Conservation (phyloP, 1,140 invertebrate species). For the Brachionus calyciflorus region DNA sequence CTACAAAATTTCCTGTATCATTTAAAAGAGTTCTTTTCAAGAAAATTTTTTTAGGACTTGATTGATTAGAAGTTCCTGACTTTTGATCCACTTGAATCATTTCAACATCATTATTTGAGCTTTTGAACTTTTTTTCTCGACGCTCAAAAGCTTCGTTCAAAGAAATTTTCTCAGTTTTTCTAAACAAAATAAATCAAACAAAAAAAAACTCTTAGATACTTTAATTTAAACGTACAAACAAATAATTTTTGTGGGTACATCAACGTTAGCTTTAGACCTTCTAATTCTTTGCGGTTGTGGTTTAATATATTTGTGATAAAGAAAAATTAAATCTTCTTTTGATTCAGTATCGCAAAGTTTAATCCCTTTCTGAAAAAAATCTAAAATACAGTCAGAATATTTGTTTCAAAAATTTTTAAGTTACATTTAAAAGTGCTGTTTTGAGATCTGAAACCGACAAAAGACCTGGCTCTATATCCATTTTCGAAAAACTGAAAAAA, state of each 20-base stretch:
- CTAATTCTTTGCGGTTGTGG: slow-evolving; percentile 12
- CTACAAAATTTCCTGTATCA: not conserved
- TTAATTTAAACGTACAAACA: not conserved
- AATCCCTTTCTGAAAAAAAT: not conserved
- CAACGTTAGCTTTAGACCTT: not conserved
- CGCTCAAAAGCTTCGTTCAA: not conserved
- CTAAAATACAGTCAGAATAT: not conserved
- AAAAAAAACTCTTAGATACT: not conserved
- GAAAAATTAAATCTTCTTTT: not conserved
- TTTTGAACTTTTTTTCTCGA: not conserved
- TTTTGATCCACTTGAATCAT: not conserved
- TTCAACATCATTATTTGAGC: not conserved
- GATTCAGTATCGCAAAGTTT: not conserved
- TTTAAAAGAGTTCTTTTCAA: not conserved
- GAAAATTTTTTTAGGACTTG: not conserved
- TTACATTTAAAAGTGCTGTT: slow-evolving; percentile 11
- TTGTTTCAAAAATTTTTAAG: not conserved
- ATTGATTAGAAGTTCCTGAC: not conserved
- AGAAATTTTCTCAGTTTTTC: not conserved
- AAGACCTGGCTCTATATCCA: slow-evolving; percentile 23
- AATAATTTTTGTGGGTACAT: not conserved
- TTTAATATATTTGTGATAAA: slow-evolving; percentile 6
- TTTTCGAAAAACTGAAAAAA: too few species aligned
- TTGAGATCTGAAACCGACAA: not conserved
- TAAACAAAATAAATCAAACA: not conserved